Base-by-base conservation (phyloP, 2,113 vertebrate species). In the Amphiprion percula region DNA sequence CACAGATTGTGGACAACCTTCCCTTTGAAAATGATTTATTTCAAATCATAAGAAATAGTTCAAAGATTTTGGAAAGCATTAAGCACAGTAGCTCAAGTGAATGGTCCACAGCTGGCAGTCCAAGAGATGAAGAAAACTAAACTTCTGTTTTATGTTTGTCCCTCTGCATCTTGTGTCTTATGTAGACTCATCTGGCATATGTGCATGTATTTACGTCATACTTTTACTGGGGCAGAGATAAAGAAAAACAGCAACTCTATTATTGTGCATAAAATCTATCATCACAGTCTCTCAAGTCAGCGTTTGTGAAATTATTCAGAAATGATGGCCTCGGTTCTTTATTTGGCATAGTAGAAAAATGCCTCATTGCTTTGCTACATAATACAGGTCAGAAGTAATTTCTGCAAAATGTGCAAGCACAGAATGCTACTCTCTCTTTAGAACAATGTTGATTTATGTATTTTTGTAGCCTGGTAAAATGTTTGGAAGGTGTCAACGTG, bases 1-100 rank as follows among this genome's bases (percentile, higher is more conserved):
- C 11, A 24, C 19, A 74, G 21, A 84, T 55, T 10, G n/a, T 24
- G 10, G 58, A 10, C 30, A 74, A 58, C 54, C 59, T 54, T 54
- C 50, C 52, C 30, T 65, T 62, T 77, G 56, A 79, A 68, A 78
- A 60, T 77, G 12, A 79, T 77, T 74, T 2, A 63, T 76, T 87
- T 84, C 24, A 58, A 26, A 39, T 68, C 24, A 7, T n/a, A 59
- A 74, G 73, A 60, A 33, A 37, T 49, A 56, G 81, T 85, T 77
- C 26, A 62, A 60, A 82, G 10, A 11, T 58, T 50, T 55, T 33
- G 66, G 39, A 65, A 41, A n/a, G 61, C 56, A 65, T 77, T 28
- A 28, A 54, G 80, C 61, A 53, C 11, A 26, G 8, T 10, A 24
- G 12, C 11, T 33, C 61, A 16, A 70, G 64, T 63, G 26, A 52